Conservation (phyloP, 2,888 invertebrate genomes). For the Luperina testacea region DNA sequence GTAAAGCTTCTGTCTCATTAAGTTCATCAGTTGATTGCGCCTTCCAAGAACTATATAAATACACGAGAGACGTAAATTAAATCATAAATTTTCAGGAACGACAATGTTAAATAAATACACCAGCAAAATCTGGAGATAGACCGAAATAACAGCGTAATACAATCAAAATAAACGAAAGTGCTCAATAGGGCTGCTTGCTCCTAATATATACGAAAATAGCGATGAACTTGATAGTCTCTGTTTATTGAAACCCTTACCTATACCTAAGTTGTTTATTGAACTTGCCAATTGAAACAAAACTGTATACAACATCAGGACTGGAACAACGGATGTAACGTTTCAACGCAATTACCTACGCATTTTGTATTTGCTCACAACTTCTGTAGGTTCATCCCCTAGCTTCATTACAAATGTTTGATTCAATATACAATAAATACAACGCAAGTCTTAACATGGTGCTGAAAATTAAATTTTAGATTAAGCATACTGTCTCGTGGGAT, state of each 20-base stretch:
- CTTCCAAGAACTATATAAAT: constrained; percentile 1
- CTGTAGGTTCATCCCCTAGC: constrained; percentile 19
- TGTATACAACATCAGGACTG: constrained; percentile 17
- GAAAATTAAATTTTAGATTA: constrained; percentile 63
- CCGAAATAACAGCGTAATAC: constrained; percentile 22
- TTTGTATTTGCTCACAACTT: constrained; percentile 27
- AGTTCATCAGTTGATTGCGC: neutral
- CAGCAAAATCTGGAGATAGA: constrained; percentile 7
- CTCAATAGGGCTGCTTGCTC: neutral
- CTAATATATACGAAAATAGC: constrained; percentile 21
- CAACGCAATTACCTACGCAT: constrained; percentile 45
- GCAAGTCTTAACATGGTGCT: constrained; percentile 18
- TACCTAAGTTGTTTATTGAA: constrained; percentile 43
- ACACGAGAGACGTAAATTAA: constrained; percentile 1
- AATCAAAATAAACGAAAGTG: constrained; percentile 40
- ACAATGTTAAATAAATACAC: constrained; percentile 19
- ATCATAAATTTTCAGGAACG: constrained; percentile 17
- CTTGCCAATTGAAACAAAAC: constrained; percentile 28
- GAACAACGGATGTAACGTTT: constrained; percentile 36
- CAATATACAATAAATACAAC: constrained; percentile 46
- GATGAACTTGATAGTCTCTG: constrained; percentile 23
- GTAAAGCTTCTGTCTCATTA: neutral
- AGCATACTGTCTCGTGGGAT: constrained; percentile 64
- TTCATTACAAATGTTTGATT: constrained; percentile 33
- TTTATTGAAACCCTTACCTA: constrained; percentile 31